Percentiles rank a stretch among this genome's conserved stretches.
Conservation (phyloP, 2,797 vertebrate species). For the Perdix hodgsoniae region DNA sequence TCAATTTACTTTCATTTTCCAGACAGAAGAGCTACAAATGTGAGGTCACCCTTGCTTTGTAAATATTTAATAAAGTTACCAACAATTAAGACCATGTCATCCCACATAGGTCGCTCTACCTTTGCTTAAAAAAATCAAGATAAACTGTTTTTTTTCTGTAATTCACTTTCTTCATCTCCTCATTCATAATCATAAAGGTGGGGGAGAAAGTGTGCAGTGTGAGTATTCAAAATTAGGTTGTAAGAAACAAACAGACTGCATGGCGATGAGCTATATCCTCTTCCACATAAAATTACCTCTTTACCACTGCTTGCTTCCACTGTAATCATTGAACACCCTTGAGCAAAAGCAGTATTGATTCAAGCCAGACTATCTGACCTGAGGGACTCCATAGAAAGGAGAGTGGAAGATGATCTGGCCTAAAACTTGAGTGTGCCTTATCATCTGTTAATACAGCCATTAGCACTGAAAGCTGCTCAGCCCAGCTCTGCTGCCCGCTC, state of each 20-base stretch:
- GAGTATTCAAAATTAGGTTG: not conserved
- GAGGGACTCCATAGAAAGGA: not conserved
- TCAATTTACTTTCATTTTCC: not conserved
- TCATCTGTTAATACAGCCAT: not conserved
- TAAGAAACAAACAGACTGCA: not conserved
- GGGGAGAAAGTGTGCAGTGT: not conserved
- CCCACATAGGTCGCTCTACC: not conserved
- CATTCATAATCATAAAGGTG: not conserved
- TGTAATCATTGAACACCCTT: not conserved
- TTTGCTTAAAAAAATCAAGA: conserved; percentile 16
- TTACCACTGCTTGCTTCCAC: not conserved
- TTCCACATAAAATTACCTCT: not conserved
- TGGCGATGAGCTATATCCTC: rapidly evolving
- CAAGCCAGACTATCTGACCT: not conserved
- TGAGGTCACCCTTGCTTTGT: not conserved
- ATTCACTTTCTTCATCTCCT: not conserved
- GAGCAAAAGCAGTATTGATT: not conserved
- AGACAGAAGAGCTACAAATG: conserved; percentile 7
- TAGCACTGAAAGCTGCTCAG: not conserved
- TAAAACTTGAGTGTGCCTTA: not conserved
- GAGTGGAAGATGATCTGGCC: not conserved
- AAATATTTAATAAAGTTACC: conserved; percentile 27
- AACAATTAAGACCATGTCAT: not conserved
- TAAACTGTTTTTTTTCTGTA: not conserved
- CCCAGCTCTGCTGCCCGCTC: not conserved